phyloP scores from a whole-genome alignment of 2,113 vertebrate genomes.

The Salvelinus alpinus region DNA sequence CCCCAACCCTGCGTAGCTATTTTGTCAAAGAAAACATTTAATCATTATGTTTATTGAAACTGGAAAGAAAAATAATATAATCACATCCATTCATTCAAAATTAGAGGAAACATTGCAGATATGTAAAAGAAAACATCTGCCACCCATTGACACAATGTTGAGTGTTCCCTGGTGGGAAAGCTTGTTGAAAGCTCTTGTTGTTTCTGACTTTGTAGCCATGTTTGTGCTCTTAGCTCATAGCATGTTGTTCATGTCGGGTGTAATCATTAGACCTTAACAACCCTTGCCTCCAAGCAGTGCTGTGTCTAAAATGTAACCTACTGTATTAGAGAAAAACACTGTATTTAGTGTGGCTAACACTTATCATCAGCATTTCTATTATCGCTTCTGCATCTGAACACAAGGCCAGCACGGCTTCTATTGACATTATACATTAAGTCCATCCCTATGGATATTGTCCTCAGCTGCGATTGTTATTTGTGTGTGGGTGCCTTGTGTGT shows the following conservation, averaged over 20 bases:
- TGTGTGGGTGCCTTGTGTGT: slow-evolving; percentile 9
- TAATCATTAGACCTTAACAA: background rate
- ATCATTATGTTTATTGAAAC: background rate
- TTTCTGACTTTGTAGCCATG: background rate
- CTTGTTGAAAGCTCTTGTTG: background rate
- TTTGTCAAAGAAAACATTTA: slow-evolving; percentile 1
- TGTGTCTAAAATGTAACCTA: too few relatives aligned
- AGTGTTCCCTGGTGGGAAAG: too few relatives aligned
- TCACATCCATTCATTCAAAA: background rate
- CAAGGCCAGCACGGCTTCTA: background rate
- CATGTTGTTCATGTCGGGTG: background rate
- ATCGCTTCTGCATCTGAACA: too few relatives aligned
- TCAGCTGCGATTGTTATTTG: background rate
- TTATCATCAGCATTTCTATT: background rate
- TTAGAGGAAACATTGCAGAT: background rate
- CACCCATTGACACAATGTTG: background rate
- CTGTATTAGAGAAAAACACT: too few relatives aligned
- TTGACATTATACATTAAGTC: slow-evolving; percentile 6
- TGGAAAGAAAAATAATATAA: background rate
- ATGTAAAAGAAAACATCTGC: background rate
- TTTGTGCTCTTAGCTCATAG: background rate
- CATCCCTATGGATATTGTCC: background rate
- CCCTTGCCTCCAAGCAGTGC: too few relatives aligned
- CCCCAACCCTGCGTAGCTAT: slow-evolving; percentile 4
- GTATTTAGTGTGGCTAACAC: background rate